phyloP scores from a whole-genome alignment of 2,113 vertebrate genomes.

The Grus americana region DNA sequence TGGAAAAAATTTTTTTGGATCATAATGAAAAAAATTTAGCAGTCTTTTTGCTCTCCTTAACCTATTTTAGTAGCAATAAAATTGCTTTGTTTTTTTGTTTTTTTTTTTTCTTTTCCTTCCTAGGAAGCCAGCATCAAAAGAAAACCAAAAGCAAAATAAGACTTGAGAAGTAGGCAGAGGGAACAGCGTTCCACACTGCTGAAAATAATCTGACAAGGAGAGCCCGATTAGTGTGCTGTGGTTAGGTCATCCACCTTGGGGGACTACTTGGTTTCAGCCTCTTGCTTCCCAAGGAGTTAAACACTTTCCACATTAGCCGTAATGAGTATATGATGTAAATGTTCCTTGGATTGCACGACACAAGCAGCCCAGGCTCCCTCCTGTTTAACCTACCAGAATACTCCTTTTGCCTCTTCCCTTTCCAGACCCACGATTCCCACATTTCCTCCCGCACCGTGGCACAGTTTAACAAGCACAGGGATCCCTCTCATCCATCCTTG shows the following conservation, averaged over 20 bases:
- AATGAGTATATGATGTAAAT: background rate
- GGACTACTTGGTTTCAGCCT: constrained; percentile 6
- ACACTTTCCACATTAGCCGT: background rate
- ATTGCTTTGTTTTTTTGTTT: background rate
- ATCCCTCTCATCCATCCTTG: background rate
- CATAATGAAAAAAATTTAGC: background rate
- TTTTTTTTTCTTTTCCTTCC: background rate
- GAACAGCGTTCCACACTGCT: background rate
- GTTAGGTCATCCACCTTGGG: background rate
- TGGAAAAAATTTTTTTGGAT: background rate
- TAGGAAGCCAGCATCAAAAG: background rate
- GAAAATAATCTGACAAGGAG: background rate
- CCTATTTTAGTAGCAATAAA: background rate
- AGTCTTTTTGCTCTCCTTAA: background rate
- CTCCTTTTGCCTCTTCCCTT: background rate
- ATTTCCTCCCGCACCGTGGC: background rate
- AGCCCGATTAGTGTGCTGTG: background rate
- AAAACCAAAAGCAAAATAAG: background rate
- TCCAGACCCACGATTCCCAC: background rate
- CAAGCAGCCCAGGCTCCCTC: background rate
- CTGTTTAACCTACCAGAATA: background rate
- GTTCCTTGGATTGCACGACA: background rate
- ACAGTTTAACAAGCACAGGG: background rate
- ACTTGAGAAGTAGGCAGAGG: background rate
- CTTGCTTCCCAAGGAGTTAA: background rate